phyloP scores from a whole-genome alignment of 2,113 vertebrate genomes.

The Otolemur garnettii region DNA sequence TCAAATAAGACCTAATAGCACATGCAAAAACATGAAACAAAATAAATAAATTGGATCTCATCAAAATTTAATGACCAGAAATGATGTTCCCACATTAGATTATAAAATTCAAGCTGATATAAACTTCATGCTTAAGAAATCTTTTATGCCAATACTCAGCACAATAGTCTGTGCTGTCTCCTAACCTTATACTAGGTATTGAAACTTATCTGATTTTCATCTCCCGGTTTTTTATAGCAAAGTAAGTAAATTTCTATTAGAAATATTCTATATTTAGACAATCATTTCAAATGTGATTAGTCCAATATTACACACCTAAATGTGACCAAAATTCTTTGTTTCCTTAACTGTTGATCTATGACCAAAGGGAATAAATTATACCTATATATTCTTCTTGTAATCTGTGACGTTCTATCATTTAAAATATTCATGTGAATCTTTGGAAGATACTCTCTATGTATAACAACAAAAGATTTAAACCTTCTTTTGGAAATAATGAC shows the following conservation, averaged over 20 bases:
- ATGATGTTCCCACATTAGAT: not conserved
- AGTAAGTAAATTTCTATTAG: not conserved
- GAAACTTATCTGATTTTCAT: not conserved
- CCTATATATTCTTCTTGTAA: rapidly evolving
- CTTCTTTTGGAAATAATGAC: not conserved
- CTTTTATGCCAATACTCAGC: not conserved
- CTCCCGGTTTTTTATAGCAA: not conserved
- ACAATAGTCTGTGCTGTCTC: not conserved
- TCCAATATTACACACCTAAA: not conserved
- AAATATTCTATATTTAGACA: not conserved
- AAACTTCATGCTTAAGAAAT: not conserved
- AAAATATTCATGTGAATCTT: not conserved
- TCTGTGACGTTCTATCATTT: not conserved
- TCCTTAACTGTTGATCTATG: not conserved
- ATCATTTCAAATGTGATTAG: not conserved
- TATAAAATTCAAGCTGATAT: not conserved
- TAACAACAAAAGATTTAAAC: not conserved
- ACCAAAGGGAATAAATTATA: not conserved
- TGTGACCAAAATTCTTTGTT: not conserved
- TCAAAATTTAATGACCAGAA: not conserved
- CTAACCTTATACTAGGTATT: not conserved
- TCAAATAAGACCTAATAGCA: not conserved
- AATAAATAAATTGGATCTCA: not conserved
- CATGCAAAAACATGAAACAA: not conserved
- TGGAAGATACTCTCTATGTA: not conserved